Percentiles rank a stretch among this genome's conserved stretches.
Evolutionary conservation across 2,888 invertebrate genomes (phyloP).

Genomic region (Polia nebulosa): DNA sequence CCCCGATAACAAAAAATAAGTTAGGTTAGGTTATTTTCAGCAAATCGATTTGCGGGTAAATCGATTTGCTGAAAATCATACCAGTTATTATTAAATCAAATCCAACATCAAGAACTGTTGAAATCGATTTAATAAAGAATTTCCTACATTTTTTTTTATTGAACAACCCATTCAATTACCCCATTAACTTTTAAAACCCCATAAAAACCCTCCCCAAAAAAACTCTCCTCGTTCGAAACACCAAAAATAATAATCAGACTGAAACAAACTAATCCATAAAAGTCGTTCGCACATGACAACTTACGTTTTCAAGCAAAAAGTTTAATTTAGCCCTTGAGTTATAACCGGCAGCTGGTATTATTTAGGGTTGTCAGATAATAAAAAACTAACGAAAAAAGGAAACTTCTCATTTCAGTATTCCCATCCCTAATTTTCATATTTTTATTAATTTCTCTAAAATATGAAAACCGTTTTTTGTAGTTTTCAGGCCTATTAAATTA

Average conservation of each 20-base stretch:
- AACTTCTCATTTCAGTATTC: background rate
- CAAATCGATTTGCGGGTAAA: too few relatives aligned
- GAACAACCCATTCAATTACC: background rate
- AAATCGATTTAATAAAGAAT: background rate
- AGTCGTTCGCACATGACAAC: slow-evolving; percentile 81
- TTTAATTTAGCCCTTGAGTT: slow-evolving; percentile 85
- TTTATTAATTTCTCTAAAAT: background rate
- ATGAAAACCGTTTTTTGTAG: background rate
- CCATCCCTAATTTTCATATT: background rate
- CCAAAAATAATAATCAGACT: slow-evolving; percentile 60
- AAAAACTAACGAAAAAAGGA: slow-evolving; percentile 35
- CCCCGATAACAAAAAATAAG: too few relatives aligned
- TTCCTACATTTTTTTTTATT: background rate
- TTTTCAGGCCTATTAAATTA: background rate
- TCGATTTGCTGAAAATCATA: background rate
- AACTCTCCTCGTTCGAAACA: background rate
- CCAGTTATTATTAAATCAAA: background rate
- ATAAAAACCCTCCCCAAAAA: background rate
- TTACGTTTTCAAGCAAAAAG: slow-evolving; percentile 79
- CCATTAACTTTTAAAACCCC: background rate
- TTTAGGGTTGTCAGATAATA: slow-evolving; percentile 56
- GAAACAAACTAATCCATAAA: slow-evolving; percentile 77
- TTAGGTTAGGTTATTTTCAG: too few relatives aligned
- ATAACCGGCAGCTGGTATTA: slow-evolving; percentile 77
- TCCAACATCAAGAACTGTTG: background rate